Conservation (phyloP, 2,888 invertebrate species). For the Luffia ferchaultella region DNA sequence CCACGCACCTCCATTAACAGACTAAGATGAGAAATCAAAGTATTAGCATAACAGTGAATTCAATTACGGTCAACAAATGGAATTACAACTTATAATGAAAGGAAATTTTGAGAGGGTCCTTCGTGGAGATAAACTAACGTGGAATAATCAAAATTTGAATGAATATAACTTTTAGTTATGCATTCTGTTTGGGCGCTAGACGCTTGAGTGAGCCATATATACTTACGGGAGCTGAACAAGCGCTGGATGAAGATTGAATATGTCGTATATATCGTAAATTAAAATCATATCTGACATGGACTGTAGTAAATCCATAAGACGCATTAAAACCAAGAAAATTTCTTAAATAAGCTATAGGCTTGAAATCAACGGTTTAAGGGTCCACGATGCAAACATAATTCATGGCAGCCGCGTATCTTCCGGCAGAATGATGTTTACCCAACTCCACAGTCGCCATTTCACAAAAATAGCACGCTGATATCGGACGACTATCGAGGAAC, state of each 20-base stretch:
- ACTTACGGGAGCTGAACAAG: constrained; percentile 2
- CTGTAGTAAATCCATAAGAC: too few species aligned
- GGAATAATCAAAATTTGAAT: constrained; percentile 59
- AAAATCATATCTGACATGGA: too few species aligned
- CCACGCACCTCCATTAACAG: constrained; percentile 64
- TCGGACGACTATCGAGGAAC: constrained; percentile 22
- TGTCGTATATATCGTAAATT: too few species aligned
- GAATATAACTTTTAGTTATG: constrained; percentile 41
- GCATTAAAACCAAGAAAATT: too few species aligned
- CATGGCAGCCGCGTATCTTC: too few species aligned
- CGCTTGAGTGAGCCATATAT: neutral
- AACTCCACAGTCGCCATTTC: too few species aligned
- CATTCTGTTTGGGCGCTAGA: constrained; percentile 19
- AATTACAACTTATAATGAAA: constrained; percentile 65
- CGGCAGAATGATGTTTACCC: too few species aligned
- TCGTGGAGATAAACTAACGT: constrained; percentile 54
- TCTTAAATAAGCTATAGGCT: too few species aligned
- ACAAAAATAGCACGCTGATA: too few species aligned
- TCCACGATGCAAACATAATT: too few species aligned
- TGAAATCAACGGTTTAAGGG: too few species aligned
- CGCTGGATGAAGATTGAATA: too few species aligned
- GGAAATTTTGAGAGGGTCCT: constrained; percentile 50
- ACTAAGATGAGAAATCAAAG: constrained; percentile 66
- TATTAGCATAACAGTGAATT: constrained; percentile 67
- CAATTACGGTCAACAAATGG: constrained; percentile 65